Evolutionary conservation across 2,113 vertebrate species (phyloP).

Genomic region (Jaculus jaculus): DNA sequence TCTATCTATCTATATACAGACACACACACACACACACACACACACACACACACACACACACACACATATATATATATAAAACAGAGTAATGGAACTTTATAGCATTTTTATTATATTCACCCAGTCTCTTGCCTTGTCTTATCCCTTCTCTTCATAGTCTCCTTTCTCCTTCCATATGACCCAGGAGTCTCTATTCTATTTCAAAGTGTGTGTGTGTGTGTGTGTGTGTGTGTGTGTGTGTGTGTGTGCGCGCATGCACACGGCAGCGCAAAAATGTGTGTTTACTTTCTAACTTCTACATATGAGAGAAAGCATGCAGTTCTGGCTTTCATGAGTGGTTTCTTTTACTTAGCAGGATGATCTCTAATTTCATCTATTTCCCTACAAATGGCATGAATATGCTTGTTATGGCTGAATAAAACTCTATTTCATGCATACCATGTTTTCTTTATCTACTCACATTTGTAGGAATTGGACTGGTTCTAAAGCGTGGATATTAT

Average conservation of each 20-base stretch:
- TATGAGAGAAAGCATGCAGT: background rate
- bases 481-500: too few species aligned
- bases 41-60: too few species aligned
- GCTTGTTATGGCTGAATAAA: background rate
- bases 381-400: background rate
- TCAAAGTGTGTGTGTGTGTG: too few species aligned
- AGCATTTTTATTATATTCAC: background rate
- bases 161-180: background rate
- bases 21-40: too few species aligned
- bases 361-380: background rate
- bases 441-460: background rate
- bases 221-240: too few species aligned
- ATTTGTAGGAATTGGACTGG: background rate
- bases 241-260: too few species aligned
- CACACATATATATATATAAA: too few species aligned
- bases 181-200: background rate
- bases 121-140: background rate
- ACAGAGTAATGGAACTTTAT: too few species aligned
- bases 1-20: too few species aligned
- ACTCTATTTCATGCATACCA: too few species aligned
- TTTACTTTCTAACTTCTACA: background rate
- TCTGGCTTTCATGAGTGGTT: background rate
- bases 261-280: too few species aligned
- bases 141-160: background rate
- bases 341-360: background rate